phyloP scores from a whole-genome alignment of 2,888 invertebrate species.

The Linnaemya vulpina region DNA sequence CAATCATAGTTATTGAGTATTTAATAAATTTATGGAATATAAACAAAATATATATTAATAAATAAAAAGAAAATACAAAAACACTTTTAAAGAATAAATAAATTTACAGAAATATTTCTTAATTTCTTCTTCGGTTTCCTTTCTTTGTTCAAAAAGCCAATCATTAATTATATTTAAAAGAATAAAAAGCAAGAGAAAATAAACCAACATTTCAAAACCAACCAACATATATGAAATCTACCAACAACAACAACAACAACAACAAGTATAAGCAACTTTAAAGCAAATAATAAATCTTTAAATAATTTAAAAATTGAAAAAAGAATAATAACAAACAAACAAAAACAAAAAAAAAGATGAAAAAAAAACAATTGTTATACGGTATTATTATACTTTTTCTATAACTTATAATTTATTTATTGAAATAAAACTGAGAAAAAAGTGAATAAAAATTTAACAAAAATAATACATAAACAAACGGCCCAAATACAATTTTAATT shows the following conservation, averaged over 20 bases:
- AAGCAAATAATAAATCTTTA: conserved; percentile 69
- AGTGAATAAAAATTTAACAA: conserved; percentile 71
- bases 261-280: conserved; percentile 64
- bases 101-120: conserved; percentile 50
- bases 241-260: conserved; percentile 42
- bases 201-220: conserved; percentile 15
- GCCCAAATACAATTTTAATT: background rate
- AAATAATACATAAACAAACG: conserved; percentile 53
- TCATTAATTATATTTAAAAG: conserved; percentile 47
- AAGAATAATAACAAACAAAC: conserved; percentile 69
- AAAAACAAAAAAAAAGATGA: conserved; percentile 43
- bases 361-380: conserved; percentile 80
- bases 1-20: conserved; percentile 69
- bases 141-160: conserved; percentile 67
- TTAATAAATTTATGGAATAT: conserved; percentile 60
- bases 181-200: conserved; percentile 19
- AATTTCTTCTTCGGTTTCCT: conserved; percentile 64
- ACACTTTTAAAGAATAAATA: conserved; percentile 44
- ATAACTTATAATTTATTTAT: conserved; percentile 82
- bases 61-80: conserved; percentile 53
- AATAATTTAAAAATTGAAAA: conserved; percentile 57
- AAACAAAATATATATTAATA: conserved; percentile 24
- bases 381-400: conserved; percentile 83
- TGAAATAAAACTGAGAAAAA: conserved; percentile 76
- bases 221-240: conserved; percentile 51